phyloP scores from a whole-genome alignment of 1,140 invertebrate species.

The Pachypsylla venusta region DNA sequence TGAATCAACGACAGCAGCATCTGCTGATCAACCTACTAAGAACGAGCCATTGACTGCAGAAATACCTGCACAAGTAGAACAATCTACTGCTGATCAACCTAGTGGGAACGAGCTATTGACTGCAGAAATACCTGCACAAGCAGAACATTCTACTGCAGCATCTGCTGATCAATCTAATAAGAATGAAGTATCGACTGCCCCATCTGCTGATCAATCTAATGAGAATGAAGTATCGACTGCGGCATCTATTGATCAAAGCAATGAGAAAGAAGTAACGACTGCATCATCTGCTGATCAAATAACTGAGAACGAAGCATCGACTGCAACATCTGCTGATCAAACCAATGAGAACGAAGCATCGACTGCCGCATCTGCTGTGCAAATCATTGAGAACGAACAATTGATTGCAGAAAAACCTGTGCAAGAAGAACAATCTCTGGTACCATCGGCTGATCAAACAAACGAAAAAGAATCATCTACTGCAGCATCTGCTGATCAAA shows the following conservation, averaged over 20 bases:
- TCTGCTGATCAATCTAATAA: no score
- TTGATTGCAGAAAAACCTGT: slow-evolving; percentile 9
- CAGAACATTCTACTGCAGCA: not conserved
- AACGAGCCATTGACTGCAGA: slow-evolving; percentile 10
- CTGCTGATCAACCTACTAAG: not conserved
- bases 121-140: not conserved
- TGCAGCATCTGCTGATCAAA: slow-evolving; percentile 7
- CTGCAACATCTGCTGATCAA: no score
- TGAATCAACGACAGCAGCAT: not conserved
- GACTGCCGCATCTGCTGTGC: no score
- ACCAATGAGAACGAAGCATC: no score
- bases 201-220: not conserved
- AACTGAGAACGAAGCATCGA: no score
- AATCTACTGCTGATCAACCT: not conserved
- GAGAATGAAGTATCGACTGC: not conserved
- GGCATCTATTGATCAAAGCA: slow-evolving; percentile 5
- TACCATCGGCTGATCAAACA: slow-evolving; percentile 13
- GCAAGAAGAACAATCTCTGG: no score
- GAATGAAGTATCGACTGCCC: not conserved
- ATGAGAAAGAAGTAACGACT: not conserved
- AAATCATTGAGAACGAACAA: not conserved
- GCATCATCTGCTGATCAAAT: no score
- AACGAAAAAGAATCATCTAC: not conserved
- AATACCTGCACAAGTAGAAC: not conserved
- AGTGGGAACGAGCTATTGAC: not conserved